Evolutionary conservation across 2,888 invertebrate species (phyloP).

Genomic region (Tortrix viridana): DNA sequence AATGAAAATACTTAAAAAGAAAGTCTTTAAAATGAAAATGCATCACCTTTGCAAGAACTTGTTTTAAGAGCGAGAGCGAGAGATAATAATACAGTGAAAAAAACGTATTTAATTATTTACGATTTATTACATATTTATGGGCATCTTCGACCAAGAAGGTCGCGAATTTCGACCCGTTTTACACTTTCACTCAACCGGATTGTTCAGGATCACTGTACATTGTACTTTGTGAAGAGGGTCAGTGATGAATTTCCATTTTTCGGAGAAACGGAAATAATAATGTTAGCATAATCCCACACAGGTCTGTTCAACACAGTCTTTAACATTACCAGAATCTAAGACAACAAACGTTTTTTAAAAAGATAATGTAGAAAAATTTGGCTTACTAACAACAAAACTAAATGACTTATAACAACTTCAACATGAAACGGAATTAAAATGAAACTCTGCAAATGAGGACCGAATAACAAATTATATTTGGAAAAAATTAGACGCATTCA

Average conservation of each 20-base stretch:
- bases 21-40: background rate
- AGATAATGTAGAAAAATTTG: too few relatives aligned
- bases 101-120: constrained; percentile 8
- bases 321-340: background rate
- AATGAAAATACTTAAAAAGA: background rate
- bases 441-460: too few relatives aligned
- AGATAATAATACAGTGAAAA: background rate
- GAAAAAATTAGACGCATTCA: too few relatives aligned
- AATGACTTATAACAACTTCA: too few relatives aligned
- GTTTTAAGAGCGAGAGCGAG: background rate
- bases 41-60: background rate
- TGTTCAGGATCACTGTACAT: constrained; percentile 13
- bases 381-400: too few relatives aligned
- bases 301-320: too few relatives aligned
- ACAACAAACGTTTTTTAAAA: constrained; percentile 5
- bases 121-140: constrained; percentile 23
- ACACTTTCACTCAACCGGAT: constrained; percentile 28
- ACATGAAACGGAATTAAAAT: too few relatives aligned
- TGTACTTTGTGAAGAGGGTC: constrained; percentile 18
- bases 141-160: constrained; percentile 9
- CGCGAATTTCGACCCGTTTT: constrained; percentile 12
- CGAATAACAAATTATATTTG: too few relatives aligned
- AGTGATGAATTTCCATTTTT: constrained; percentile 35
- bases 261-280: constrained; percentile 20
- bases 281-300: constrained; percentile 27